These are phyloP conservation scores for Sebastes oblongus DNA, from an alignment of 2,797 vertebrate genomes.

Conservation along the genomic window DNA sequence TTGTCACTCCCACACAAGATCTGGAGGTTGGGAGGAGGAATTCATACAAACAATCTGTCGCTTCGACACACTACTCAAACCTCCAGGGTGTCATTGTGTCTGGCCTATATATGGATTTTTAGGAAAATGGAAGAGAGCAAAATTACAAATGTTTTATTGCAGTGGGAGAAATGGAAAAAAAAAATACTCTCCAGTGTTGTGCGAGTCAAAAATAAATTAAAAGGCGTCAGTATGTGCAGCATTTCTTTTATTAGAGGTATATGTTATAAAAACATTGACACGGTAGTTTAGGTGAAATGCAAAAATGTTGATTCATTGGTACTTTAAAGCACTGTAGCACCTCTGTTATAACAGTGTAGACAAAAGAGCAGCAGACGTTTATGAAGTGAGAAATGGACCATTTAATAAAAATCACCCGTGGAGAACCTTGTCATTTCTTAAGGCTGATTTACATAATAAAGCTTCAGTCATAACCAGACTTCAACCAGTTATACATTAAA, in stretches of 20 bases:
- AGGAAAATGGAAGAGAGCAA: neutral
- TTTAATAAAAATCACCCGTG: neutral
- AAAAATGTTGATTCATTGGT: neutral
- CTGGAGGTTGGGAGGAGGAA: conserved; percentile 11
- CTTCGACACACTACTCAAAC: neutral
- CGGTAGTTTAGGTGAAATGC: neutral
- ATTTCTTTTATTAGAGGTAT: neutral
- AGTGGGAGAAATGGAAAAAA: neutral
- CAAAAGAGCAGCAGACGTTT: neutral
- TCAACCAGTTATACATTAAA: neutral
- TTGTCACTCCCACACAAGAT: conserved; percentile 50
- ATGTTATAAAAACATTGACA: neutral
- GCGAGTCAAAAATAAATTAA: neutral
- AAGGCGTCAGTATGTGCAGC: neutral
- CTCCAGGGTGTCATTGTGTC: neutral
- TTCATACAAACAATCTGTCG: neutral
- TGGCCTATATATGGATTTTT: neutral
- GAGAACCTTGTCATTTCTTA: neutral
- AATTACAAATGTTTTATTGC: conserved; percentile 34
- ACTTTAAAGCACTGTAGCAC: neutral
- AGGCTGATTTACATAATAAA: neutral
- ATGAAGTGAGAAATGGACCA: neutral
- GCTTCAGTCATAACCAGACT: neutral
- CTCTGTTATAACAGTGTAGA: neutral
- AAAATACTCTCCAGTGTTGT: neutral